phyloP scores from a whole-genome alignment of 2,113 vertebrate species.

The Centropus bengalensis region DNA sequence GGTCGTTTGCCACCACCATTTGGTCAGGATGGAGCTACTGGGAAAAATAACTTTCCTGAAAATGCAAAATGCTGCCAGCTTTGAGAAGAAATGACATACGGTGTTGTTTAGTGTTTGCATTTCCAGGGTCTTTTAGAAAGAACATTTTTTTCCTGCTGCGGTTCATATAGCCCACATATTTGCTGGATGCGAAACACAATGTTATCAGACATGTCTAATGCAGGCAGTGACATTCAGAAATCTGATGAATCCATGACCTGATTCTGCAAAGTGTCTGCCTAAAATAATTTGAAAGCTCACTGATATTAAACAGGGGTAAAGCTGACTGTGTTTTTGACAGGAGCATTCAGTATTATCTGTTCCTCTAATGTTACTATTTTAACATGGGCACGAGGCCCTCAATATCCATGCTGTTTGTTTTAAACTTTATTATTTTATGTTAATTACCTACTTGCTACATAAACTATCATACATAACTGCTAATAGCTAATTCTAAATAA shows the following conservation, averaged over 20 bases:
- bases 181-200: not conserved
- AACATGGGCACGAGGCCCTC: not conserved
- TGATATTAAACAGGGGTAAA: not conserved
- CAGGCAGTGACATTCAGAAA: slow-evolving; percentile 44
- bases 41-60: slow-evolving; percentile 56
- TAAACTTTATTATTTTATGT: not conserved
- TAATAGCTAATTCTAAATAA: not conserved
- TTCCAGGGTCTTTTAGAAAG: slow-evolving; percentile 18
- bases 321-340: not conserved
- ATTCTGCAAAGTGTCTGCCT: not conserved
- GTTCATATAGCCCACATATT: not conserved
- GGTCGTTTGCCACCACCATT: slow-evolving; percentile 49
- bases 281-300: not conserved
- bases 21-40: slow-evolving; percentile 44
- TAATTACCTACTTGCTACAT: not conserved
- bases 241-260: slow-evolving; percentile 3
- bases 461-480: not conserved
- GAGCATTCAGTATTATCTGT: not conserved
- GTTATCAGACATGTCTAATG: slow-evolving; percentile 5
- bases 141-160: not conserved
- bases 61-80: slow-evolving; percentile 36
- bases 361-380: not conserved
- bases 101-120: slow-evolving; percentile 20
- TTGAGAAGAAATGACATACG: not conserved
- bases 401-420: not conserved